Conservation (phyloP, 2,797 vertebrate genomes). For the Neostethus bicornis region DNA sequence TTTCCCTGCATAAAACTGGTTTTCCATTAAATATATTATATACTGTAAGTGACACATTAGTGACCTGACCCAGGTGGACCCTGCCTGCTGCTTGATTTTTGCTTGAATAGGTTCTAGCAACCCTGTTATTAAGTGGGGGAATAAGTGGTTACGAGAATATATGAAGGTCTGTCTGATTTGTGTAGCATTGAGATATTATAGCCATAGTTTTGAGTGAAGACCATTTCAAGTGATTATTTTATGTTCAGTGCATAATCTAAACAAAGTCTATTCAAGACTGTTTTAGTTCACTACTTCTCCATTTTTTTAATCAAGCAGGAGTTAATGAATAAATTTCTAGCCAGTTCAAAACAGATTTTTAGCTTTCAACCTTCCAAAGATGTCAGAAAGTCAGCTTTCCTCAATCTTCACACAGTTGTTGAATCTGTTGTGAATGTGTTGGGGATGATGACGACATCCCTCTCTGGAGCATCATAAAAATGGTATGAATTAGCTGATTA, state of each 20-base stretch:
- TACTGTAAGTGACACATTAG: too few species aligned
- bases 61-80: too few species aligned
- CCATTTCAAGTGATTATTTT: slow-evolving; percentile 15
- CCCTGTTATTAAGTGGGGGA: too few species aligned
- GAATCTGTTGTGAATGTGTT: slow-evolving; percentile 26
- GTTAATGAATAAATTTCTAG: too few species aligned
- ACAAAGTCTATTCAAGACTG: slow-evolving; percentile 5
- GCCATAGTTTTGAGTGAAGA: slow-evolving; percentile 5
- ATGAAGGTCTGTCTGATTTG: too few species aligned
- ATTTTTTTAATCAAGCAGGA: slow-evolving; percentile 39
- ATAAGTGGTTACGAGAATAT: too few species aligned
- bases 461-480: slow-evolving; percentile 1
- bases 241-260: slow-evolving; percentile 11
- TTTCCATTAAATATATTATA: too few species aligned
- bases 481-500: slow-evolving; percentile 24
- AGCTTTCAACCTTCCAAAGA: slow-evolving; percentile 3
- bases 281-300: slow-evolving; percentile 7
- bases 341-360: slow-evolving; percentile 37
- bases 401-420: not conserved
- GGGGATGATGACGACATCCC: slow-evolving; percentile 6
- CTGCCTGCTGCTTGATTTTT: too few species aligned
- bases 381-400: slow-evolving; percentile 14
- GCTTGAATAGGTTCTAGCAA: too few species aligned
- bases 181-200: not conserved
- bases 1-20: not conserved